Percentiles rank a stretch among this genome's conserved stretches.
These are phyloP conservation scores for Heliopora coerulea DNA, from an alignment of 92 coral and sea anemone genomes.

Conservation along the genomic window DNA sequence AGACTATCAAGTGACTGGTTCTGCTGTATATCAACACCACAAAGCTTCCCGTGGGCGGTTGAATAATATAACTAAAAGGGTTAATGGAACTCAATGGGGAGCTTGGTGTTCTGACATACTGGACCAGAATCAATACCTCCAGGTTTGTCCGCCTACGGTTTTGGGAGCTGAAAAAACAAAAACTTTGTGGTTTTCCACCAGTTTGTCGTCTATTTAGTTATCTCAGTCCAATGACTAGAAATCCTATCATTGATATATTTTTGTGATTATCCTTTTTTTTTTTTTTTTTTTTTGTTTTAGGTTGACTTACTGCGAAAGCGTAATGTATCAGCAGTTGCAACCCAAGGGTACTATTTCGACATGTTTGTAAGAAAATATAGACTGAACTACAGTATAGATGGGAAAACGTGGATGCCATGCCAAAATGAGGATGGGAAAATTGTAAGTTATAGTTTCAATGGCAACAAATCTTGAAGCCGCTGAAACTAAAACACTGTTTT, in stretches of 20 bases:
- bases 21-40: conserved; percentile 66
- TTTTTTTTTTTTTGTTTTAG: conserved; percentile 17
- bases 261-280: background rate
- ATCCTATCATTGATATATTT: background rate
- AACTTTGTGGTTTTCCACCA: too few species aligned
- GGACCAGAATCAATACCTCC: conserved; percentile 65
- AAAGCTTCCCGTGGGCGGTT: conserved; percentile 67
- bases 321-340: conserved; percentile 78
- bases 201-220: too few species aligned
- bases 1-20: conserved; percentile 69
- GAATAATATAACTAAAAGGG: conserved; percentile 44
- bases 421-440: conserved; percentile 1
- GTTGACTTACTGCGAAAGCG: conserved; percentile 84
- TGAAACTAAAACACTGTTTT: too few species aligned
- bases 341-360: conserved; percentile 70
- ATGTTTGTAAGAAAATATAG: conserved; percentile 61
- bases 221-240: too few species aligned
- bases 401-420: conserved; percentile 60
- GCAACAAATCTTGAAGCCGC: too few species aligned
- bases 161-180: too few species aligned
- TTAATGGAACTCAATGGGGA: conserved; percentile 57
- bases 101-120: conserved; percentile 77
- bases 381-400: conserved; percentile 86
- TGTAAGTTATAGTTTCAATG: conserved; percentile 13
- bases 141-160: too few species aligned